Percentiles rank a stretch among this genome's conserved stretches.
These are phyloP conservation scores for Parus major DNA, from an alignment of 2,113 vertebrate genomes.

Conservation along the genomic window DNA sequence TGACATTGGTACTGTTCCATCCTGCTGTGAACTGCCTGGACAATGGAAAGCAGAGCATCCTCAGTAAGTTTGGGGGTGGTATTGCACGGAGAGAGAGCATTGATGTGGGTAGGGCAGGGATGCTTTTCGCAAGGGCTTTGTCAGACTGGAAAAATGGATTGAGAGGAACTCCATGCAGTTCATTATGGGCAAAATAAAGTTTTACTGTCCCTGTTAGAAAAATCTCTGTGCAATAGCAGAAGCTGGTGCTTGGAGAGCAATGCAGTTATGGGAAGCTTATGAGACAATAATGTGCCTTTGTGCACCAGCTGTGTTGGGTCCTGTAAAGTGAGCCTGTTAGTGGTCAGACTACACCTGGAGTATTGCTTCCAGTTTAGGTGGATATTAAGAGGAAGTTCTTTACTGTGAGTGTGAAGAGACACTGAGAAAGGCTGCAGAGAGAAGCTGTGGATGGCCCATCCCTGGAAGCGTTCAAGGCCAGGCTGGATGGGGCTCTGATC, in stretches of 20 bases:
- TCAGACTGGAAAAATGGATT: not conserved
- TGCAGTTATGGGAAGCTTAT: not conserved
- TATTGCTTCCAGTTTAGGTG: not conserved
- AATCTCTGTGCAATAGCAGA: not conserved
- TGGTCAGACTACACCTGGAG: not conserved
- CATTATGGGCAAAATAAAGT: not conserved
- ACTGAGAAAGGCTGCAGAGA: not conserved
- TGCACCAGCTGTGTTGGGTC: not conserved
- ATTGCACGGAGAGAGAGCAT: not conserved
- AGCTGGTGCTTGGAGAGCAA: not conserved
- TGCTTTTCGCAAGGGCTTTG: not conserved
- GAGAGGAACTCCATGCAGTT: not conserved
- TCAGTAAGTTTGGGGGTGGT: not conserved
- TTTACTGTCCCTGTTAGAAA: not conserved
- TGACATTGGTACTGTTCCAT: not conserved
- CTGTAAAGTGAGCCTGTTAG: not conserved
- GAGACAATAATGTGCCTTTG: not conserved
- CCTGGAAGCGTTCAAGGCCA: too few relatives aligned
- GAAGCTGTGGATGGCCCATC: not conserved
- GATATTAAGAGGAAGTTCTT: not conserved
- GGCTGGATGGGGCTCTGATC: rapidly evolving
- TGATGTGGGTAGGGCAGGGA: not conserved
- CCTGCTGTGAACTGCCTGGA: not conserved
- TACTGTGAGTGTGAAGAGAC: not conserved
- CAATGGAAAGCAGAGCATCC: not conserved